A percentile compares a stretch with the other conserved stretches of the same genome.
These are phyloP conservation scores for Cotesia vestalis DNA, from an alignment of 1,140 invertebrate genomes.

Conservation along the genomic window DNA sequence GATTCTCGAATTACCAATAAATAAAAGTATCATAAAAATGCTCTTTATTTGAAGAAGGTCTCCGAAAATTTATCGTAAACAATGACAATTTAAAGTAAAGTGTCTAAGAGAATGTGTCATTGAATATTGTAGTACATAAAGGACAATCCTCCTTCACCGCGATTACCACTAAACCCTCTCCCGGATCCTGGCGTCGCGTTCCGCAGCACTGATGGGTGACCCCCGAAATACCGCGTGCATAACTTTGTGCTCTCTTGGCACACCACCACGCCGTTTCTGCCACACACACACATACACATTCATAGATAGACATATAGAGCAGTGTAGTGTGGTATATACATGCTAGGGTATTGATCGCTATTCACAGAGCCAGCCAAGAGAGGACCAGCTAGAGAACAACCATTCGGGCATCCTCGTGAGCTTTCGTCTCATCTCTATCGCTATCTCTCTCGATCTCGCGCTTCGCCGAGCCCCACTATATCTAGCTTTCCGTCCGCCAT, in stretches of 20 bases:
- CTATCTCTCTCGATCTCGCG: slow-evolving; percentile 20
- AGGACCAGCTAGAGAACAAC: slow-evolving; percentile 54
- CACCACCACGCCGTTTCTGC: slow-evolving; percentile 30
- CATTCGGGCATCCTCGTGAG: slow-evolving; percentile 51
- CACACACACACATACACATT: not conserved
- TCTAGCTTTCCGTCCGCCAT: not conserved
- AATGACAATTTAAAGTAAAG: too few species aligned
- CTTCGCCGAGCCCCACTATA: slow-evolving; percentile 11
- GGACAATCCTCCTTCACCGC: slow-evolving; percentile 10
- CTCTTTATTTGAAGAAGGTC: too few species aligned
- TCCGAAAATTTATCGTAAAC: too few species aligned
- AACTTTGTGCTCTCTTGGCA: slow-evolving; percentile 60
- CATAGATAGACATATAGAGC: not conserved
- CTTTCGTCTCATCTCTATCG: slow-evolving; percentile 37
- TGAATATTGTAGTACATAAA: not conserved
- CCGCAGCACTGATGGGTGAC: slow-evolving; percentile 41
- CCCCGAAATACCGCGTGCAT: slow-evolving; percentile 56
- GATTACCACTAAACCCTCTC: slow-evolving; percentile 22
- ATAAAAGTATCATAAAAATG: too few species aligned
- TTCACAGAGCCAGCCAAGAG: slow-evolving; percentile 43
- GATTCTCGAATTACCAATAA: too few species aligned
- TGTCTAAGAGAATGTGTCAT: too few species aligned
- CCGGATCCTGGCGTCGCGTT: slow-evolving; percentile 31
- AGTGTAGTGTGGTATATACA: not conserved
- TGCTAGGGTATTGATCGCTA: slow-evolving; percentile 52